phyloP scores from a whole-genome alignment of 2,113 vertebrate species.

The Psettodes erumei region DNA sequence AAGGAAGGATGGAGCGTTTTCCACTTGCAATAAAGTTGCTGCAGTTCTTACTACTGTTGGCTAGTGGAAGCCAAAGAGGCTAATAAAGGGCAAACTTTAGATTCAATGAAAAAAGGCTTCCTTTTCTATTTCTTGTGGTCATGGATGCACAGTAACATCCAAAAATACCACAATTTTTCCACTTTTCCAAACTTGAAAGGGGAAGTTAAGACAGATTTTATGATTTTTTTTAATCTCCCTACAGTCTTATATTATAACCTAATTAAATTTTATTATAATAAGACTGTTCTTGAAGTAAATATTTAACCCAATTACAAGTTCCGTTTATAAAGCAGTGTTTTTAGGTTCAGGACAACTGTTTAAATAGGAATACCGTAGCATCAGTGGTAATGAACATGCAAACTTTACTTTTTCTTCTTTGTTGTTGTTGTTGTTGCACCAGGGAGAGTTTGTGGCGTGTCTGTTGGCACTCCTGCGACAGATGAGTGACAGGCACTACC shows the following conservation, averaged over 20 bases:
- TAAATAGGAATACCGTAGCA: background rate
- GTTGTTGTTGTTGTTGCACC: constrained; percentile 28
- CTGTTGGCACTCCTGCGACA: constrained; percentile 93
- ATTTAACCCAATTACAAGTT: background rate
- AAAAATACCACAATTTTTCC: too few species aligned
- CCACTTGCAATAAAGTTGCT: constrained; percentile 2
- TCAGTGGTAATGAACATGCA: background rate
- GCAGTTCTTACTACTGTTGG: background rate
- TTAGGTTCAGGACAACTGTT: background rate
- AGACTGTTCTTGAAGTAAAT: too few species aligned
- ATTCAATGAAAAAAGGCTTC: background rate
- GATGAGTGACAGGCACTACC: constrained; percentile 97
- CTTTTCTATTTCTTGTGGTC: background rate
- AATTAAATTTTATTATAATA: background rate
- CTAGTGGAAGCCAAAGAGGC: constrained; percentile 30
- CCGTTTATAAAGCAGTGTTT: background rate
- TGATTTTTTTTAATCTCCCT: background rate
- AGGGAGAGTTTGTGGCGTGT: constrained; percentile 98
- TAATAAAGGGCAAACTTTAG: constrained; percentile 1
- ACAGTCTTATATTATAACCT: background rate
- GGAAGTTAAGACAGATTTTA: background rate
- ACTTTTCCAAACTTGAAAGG: background rate
- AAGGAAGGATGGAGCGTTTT: background rate
- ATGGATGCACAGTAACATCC: background rate
- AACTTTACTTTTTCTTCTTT: background rate